Base-by-base conservation (phyloP, 1,140 invertebrate species). In the Nautilus pompilius region DNA sequence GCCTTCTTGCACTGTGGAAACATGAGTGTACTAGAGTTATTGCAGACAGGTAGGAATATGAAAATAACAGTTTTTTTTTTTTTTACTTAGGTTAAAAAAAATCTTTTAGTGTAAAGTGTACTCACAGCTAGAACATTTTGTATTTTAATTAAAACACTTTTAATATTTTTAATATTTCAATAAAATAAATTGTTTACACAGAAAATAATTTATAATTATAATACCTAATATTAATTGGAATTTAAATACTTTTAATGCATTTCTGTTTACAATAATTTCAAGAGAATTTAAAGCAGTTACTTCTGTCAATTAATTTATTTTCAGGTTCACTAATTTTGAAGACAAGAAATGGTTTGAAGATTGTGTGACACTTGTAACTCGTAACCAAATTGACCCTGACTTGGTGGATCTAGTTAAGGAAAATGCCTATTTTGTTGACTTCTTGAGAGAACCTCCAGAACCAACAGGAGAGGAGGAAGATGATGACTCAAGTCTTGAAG, bases 381-480 rank as follows among this genome's bases (percentile, higher is more conserved):
- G 73, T 36, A 71, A 71, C 41, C 57, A 71, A 20, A 63, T 74
- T 58, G 75, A 74, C 24, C 66, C 73, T n/a, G 68, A 66, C 0
- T 60, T 71, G 17, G 55, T 63, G 6, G 45, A 24, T 26, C 33
- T 59, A 3, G 61, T 79, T 48, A 56, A 66, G 17, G 57, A 70
- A 3, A 74, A 80, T 46, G 74, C 78, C 5, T 82, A 82, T 67
- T 84, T 83, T 75, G 81, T 83, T 13, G 79, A 84, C 65, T 84
- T 84, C 60, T 65, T 84, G 24, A 88, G 94, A 78, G 96, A 98
- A 83, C 93, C 95, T 28, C 94, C 95, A 34, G 95, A 98, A 84
- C 93, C 94, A 2, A 96, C 94, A 3, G 93, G 71, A 62, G 80
- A 93, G 6, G 95, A 98, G 82, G 95, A 96, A 86, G 90, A 90